Percentiles rank a stretch among this genome's conserved stretches.
phyloP scores from a whole-genome alignment of 2,113 vertebrate genomes.

The Ptychochromis oligacanthus region DNA sequence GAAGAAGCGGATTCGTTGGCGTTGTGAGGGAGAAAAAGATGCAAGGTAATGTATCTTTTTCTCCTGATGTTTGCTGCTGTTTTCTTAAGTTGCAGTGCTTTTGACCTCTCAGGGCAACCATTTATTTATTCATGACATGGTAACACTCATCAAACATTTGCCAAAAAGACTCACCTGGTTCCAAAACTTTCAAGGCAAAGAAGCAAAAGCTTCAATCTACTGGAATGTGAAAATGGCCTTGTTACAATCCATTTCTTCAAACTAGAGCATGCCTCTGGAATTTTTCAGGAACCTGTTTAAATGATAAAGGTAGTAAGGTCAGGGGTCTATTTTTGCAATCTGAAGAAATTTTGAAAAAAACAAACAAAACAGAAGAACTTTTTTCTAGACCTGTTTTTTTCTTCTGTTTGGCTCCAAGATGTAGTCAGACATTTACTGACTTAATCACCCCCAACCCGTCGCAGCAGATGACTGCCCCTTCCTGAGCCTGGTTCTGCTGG shows the following conservation, averaged over 20 bases:
- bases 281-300: background rate
- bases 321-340: background rate
- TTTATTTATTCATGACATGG: background rate
- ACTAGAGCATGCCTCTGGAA: background rate
- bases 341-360: no score
- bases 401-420: background rate
- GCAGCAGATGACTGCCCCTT: no score
- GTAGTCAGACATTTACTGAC: no score
- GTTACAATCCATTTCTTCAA: background rate
- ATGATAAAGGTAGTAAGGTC: background rate
- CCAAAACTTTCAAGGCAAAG: rapidly evolving
- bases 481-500: no score
- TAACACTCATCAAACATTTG: background rate
- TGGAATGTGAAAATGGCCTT: background rate
- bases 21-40: no score
- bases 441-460: no score
- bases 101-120: no score
- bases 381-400: background rate
- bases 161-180: background rate
- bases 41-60: no score
- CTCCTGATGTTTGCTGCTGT: no score
- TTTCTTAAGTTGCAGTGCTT: no score
- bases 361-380: no score
- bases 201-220: background rate
- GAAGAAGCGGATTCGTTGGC: no score